Conservation (phyloP, 2,888 invertebrate species). For the Timema podura region DNA sequence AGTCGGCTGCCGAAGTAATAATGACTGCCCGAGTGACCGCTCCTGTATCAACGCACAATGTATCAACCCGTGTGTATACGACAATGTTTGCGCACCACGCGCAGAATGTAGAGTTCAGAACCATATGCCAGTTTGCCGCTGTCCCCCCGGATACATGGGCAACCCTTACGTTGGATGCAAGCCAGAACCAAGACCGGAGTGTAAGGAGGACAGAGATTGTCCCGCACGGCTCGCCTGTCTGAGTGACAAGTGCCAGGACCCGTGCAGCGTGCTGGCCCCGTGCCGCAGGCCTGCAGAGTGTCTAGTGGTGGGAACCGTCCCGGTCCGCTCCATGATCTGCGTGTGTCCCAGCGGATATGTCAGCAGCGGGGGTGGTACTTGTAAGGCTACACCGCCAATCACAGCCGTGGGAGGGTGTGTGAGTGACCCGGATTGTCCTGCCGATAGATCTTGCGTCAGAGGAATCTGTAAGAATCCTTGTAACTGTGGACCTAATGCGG, state of each 20-base stretch:
- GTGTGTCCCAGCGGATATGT: slow-evolving; percentile 85
- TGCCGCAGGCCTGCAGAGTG: slow-evolving; percentile 77
- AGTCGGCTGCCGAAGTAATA: slow-evolving; percentile 80
- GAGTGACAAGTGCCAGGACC: slow-evolving; percentile 75
- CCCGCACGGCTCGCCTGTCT: slow-evolving; percentile 75
- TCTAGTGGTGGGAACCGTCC: slow-evolving; percentile 73
- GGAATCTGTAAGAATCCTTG: slow-evolving; percentile 81
- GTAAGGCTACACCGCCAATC: slow-evolving; percentile 66
- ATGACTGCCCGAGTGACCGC: slow-evolving; percentile 81
- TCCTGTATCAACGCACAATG: slow-evolving; percentile 84
- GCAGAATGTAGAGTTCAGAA: slow-evolving; percentile 78
- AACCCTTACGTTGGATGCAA: slow-evolving; percentile 80
- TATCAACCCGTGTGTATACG: slow-evolving; percentile 75
- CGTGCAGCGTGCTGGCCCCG: slow-evolving; percentile 72
- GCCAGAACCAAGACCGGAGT: slow-evolving; percentile 68
- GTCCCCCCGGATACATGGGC: slow-evolving; percentile 68
- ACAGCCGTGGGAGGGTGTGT: slow-evolving; percentile 63
- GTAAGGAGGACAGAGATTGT: slow-evolving; percentile 78
- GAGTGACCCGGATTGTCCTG: slow-evolving; percentile 71
- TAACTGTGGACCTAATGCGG: slow-evolving; percentile 78
- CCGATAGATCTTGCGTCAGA: slow-evolving; percentile 73
- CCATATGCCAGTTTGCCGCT: slow-evolving; percentile 81
- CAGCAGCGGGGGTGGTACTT: slow-evolving; percentile 76
- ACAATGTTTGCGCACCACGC: slow-evolving; percentile 69
- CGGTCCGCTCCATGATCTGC: slow-evolving; percentile 85